These are phyloP conservation scores for fruit fly (Drosophila melanogaster) DNA, from an alignment of 1,140 invertebrate genomes.

Conservation along the genomic window DNA sequence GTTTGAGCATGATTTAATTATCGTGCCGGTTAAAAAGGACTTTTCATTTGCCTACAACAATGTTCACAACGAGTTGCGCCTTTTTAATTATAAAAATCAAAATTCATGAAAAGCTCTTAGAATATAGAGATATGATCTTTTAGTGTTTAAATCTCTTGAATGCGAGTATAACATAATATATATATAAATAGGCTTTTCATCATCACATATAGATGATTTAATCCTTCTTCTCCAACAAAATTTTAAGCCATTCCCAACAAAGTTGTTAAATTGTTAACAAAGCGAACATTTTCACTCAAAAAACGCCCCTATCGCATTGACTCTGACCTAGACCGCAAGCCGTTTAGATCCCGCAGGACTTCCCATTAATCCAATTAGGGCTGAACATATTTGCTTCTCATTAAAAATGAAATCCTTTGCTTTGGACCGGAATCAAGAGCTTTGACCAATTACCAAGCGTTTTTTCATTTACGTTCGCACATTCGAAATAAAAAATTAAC, in stretches of 20 bases:
- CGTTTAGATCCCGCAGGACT: slow-evolving; percentile 14
- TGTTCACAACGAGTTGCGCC: not conserved
- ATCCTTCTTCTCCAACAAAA: too few species aligned
- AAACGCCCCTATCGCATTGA: slow-evolving; percentile 14
- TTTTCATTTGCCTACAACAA: slow-evolving; percentile 2
- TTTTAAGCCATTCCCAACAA: not conserved
- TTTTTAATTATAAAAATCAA: too few species aligned
- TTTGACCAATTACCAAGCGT: slow-evolving; percentile 43
- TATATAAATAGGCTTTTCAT: too few species aligned
- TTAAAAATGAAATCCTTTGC: slow-evolving; percentile 26
- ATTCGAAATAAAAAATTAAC: slow-evolving; percentile 45
- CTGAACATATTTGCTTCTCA: slow-evolving; percentile 39
- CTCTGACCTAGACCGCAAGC: slow-evolving; percentile 45
- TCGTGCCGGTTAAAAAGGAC: slow-evolving; percentile 4
- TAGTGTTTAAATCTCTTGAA: not conserved
- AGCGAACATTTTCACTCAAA: slow-evolving; percentile 1
- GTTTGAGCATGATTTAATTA: slow-evolving; percentile 22
- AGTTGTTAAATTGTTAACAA: slow-evolving; percentile 18
- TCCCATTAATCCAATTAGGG: slow-evolving; percentile 44
- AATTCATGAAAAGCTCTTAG: too few species aligned
- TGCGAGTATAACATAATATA: too few species aligned
- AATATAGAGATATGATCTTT: not conserved
- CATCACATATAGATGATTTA: too few species aligned
- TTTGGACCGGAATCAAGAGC: slow-evolving; percentile 8
- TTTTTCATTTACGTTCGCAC: slow-evolving; percentile 27